Evolutionary conservation across 2,888 invertebrate genomes (phyloP).

Genomic region (Lasioglossum zephyrum): DNA sequence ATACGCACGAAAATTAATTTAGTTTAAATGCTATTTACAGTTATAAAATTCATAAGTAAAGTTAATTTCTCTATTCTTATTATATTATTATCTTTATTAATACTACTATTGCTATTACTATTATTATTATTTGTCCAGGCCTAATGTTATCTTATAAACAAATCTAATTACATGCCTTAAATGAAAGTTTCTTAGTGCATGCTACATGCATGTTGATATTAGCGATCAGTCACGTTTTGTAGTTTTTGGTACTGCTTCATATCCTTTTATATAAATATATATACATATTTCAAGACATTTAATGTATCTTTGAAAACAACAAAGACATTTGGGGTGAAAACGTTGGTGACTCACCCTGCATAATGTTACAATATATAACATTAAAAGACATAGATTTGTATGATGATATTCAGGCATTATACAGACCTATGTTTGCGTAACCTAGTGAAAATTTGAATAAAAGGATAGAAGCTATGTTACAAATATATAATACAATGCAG

Average conservation of each 20-base stretch:
- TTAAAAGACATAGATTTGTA: neutral
- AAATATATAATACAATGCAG: neutral
- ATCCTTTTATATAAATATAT: constrained; percentile 16
- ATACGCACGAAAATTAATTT: constrained; percentile 1
- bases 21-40: constrained; percentile 11
- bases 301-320: no score
- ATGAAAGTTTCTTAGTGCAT: constrained; percentile 52
- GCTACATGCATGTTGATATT: constrained; percentile 64
- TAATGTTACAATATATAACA: neutral
- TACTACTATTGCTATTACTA: neutral
- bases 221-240: constrained; percentile 10
- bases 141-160: constrained; percentile 31
- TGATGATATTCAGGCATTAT: neutral
- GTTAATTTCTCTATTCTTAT: constrained; percentile 12
- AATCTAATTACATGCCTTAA: constrained; percentile 48
- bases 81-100: neutral
- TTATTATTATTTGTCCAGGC: constrained; percentile 55
- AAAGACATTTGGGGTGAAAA: no score
- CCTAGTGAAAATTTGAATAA: neutral
- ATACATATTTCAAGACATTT: neutral
- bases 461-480: constrained; percentile 23
- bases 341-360: no score
- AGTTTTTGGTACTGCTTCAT: constrained; percentile 23
- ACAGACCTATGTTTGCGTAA: neutral
- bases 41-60: constrained; percentile 10